Base-by-base conservation (phyloP, 2,888 invertebrate genomes). In the Acronicta leporina region DNA sequence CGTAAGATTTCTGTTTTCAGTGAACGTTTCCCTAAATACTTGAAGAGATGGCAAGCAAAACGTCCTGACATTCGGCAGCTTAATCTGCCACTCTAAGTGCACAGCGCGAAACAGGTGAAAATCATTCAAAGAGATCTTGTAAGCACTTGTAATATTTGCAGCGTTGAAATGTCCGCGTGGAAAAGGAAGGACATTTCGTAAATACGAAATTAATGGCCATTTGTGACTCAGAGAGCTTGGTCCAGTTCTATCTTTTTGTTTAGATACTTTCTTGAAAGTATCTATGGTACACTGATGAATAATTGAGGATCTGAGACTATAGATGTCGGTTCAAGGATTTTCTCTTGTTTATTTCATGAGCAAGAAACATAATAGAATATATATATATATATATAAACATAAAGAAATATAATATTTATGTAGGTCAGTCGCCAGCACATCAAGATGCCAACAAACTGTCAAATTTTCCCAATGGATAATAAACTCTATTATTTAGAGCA, bases 141-240 rank as follows among this genome's bases (percentile, higher is more conserved):
- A n/a, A 38, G 38, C 38, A n/a, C n/a, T n/a, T 54, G 56, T 66
- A 63, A 62, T 49, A 69, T 69, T 69, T 58, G 50, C 15, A 62
- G 42, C 58, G 47, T 47, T 58, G 48, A 76, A 76, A 53, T 56
- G 52, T 53, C 47, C 20, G 53, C 42, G 14, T 54, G 47, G 55
- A 27, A 44, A 51, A 57, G 60, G 60, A 64, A 56, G 57, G 54
- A 63, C 51, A 44, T 42, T 49, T 41, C 16, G 43, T 20, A 59
- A 59, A 63, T 59, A 61, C 8, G 5, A 48, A 45, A 45, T 50
- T 73, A 68, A 59, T 63, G 62, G 38, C 35, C 30, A 40, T 61
- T 61, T 16, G 16, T 47, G 67, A 72, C 45, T 30, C 14, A 42
- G 30, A 50, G 42, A 55, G 42, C 10, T 46, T 38, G 15, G 20